These are phyloP conservation scores for Rostratula benghalensis DNA, from an alignment of 2,113 vertebrate genomes.

Conservation along the genomic window DNA sequence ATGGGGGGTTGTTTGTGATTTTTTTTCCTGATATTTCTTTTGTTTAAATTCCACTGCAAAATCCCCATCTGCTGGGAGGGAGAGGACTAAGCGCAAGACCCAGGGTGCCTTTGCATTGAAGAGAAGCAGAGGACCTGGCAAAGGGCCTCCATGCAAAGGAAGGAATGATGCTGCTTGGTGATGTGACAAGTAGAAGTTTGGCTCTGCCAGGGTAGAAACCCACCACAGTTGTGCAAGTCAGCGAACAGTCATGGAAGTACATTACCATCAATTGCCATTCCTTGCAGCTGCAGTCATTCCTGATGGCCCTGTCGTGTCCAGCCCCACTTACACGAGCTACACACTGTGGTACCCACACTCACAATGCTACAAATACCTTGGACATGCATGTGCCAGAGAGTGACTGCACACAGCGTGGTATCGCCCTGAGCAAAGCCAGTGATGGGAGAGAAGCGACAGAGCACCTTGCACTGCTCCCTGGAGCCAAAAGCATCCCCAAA, in stretches of 20 bases:
- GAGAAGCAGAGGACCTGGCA: not conserved
- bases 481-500: not conserved
- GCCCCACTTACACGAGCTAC: not conserved
- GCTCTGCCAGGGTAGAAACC: not conserved
- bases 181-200: not conserved
- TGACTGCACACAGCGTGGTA: accelerated
- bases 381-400: accelerated
- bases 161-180: accelerated
- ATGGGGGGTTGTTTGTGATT: not conserved
- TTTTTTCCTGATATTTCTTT: not conserved
- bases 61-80: not conserved
- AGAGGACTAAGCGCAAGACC: not conserved
- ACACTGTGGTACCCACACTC: accelerated
- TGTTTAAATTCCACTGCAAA: not conserved
- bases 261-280: not conserved
- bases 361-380: accelerated
- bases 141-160: not conserved
- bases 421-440: accelerated
- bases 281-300: not conserved
- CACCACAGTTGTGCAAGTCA: accelerated
- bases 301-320: accelerated
- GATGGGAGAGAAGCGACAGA: not conserved
- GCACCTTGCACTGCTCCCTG: not conserved
- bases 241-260: not conserved
- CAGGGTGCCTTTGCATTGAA: not conserved